Evolutionary conservation across 2,113 vertebrate genomes (phyloP).

Genomic region (Bagarius yarrelli): DNA sequence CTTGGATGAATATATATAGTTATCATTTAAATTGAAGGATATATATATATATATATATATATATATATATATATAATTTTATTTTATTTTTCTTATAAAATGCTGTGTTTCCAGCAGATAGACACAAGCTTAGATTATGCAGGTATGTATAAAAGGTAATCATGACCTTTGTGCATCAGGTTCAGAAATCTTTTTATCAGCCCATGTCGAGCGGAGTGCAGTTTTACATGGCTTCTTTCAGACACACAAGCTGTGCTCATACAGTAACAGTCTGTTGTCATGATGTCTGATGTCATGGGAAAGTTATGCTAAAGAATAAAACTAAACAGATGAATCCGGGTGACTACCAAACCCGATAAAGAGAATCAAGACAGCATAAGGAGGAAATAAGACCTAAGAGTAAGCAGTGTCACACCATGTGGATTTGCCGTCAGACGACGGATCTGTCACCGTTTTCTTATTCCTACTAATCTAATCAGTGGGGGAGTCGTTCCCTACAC

Average conservation of each 20-base stretch:
- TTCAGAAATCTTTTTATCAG: not conserved
- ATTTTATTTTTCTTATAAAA: too few species aligned
- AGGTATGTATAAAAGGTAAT: not conserved
- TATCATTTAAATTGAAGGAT: too few species aligned
- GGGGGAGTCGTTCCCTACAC: conserved; percentile 31
- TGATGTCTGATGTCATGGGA: conserved; percentile 44
- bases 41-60: too few species aligned
- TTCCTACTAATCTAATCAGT: conserved; percentile 63
- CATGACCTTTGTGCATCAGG: not conserved
- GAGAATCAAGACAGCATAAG: not conserved
- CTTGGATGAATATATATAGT: not conserved
- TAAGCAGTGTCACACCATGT: not conserved
- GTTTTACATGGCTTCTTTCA: not conserved
- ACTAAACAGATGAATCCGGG: not conserved
- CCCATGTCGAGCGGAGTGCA: not conserved
- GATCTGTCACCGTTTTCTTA: conserved; percentile 13
- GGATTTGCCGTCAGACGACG: not conserved
- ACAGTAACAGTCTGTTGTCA: too few species aligned
- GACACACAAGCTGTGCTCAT: not conserved
- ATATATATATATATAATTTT: too few species aligned
- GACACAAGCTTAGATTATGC: not conserved
- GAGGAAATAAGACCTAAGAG: not conserved
- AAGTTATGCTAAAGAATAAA: conserved; percentile 12
- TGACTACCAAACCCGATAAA: not conserved
- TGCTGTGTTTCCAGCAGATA: not conserved